Base-by-base conservation (phyloP, 1,140 invertebrate species). In the Choristoneura fumiferana region DNA sequence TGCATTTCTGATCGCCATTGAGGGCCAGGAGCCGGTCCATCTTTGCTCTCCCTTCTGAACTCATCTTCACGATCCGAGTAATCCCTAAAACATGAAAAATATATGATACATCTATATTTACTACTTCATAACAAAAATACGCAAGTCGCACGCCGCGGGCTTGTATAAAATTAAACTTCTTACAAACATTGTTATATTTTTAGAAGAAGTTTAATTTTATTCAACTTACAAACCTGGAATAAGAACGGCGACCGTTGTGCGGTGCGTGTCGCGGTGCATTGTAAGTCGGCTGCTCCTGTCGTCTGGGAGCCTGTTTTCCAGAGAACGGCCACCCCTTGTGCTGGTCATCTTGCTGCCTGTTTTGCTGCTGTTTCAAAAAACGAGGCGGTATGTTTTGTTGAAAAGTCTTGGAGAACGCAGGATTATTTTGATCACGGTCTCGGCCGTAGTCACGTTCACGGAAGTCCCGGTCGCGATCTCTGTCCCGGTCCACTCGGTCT, bases 311-410 rank as follows among this genome's bases (percentile, higher is more conserved):
- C 60, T 76, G 62, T 76, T 87, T 84, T 22, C 67, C 81, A 12
- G 78, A 68, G 65, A 81, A 87, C 15, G 80, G 70, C 86, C 86
- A 87, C 8, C 71, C 77, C 63, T 86, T 86, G 57, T 81, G 73
- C 58, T 77, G 77, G 35, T 85, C 81, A 4, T 88, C 86, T 65
- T 84, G 78, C 53, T 86, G 83, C 35, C 88, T 74, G 53, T 83
- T 88, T 65, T 92, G 91, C 68, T 94, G 93, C 69, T 96, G 95
- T 70, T 94, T 95, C 76, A 95, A 93, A 84, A 98, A 97, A 38
- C 96, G 91, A 35, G 96, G 96, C 33, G 96, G 96, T 65, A 97
- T 91, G 88, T 96, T 95, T 43, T 91, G 93, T 81, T 95, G 94
- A 81, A 95, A 96, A 45, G 93, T 92, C 69, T 94, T 92, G 8